phyloP scores from a whole-genome alignment of 2,797 vertebrate species.

The Enteromius afrohamiltoni region DNA sequence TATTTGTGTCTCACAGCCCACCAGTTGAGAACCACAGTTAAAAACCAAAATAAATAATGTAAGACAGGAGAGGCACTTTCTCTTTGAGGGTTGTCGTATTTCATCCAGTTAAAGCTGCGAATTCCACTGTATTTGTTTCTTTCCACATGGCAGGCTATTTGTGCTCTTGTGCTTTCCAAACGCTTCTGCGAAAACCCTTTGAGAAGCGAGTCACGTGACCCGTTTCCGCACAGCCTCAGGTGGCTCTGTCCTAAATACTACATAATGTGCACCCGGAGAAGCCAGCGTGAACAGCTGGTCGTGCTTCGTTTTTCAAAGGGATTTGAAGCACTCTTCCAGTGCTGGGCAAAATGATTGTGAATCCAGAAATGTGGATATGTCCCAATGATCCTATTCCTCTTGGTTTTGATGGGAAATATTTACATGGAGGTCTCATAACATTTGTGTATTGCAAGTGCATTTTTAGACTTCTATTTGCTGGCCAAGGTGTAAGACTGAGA shows the following conservation, averaged over 20 bases:
- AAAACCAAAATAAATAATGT: not conserved
- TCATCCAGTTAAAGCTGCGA: conserved; percentile 80
- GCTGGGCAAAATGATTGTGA: conserved; percentile 66
- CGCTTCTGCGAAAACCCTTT: conserved; percentile 54
- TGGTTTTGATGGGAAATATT: conserved; percentile 25
- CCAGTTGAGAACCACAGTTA: conserved; percentile 26
- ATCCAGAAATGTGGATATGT: conserved; percentile 27
- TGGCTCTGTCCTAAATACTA: conserved; percentile 61
- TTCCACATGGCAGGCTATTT: conserved; percentile 61
- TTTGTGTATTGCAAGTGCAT: not conserved
- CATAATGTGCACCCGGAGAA: conserved; percentile 60
- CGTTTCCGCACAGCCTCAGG: conserved; percentile 55
- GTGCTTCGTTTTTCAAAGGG: conserved; percentile 75
- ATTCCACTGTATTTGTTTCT: conserved; percentile 68
- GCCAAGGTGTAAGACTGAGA: not conserved
- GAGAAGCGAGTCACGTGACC: conserved; percentile 77
- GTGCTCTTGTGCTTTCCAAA: conserved; percentile 69
- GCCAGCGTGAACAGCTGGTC: conserved; percentile 58
- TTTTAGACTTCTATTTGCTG: conserved; percentile 1
- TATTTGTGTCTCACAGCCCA: not conserved
- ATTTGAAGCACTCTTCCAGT: conserved; percentile 65
- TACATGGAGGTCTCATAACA: conserved; percentile 12
- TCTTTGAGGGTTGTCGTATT: conserved; percentile 75
- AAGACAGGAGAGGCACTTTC: not conserved
- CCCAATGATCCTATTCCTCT: conserved; percentile 1